Percentiles rank a stretch among this genome's conserved stretches.
These are phyloP conservation scores for Lasiurus cinereus DNA, from an alignment of 2,113 vertebrate species.

Conservation along the genomic window DNA sequence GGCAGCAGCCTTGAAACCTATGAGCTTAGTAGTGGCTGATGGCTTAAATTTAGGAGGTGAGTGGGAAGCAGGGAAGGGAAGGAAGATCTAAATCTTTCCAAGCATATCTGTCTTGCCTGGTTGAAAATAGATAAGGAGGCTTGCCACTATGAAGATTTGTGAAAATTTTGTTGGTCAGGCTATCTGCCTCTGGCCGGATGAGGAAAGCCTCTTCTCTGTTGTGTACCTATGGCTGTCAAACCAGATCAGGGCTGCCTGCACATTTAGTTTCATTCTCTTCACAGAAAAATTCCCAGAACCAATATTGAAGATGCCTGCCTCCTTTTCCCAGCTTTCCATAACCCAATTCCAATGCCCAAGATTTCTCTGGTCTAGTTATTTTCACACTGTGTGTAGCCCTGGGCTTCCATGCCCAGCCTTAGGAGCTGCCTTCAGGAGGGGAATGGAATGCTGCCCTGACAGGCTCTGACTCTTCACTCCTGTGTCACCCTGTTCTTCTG, in stretches of 20 bases:
- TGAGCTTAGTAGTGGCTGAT: neutral
- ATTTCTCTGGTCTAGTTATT: constrained; percentile 17
- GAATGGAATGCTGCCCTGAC: neutral
- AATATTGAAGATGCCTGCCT: no score
- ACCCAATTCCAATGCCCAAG: neutral
- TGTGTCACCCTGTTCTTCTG: neutral
- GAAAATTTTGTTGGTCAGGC: neutral
- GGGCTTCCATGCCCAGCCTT: neutral
- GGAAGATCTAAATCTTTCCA: neutral
- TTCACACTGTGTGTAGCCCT: neutral
- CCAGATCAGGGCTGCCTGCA: neutral
- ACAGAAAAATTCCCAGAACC: constrained; percentile 20
- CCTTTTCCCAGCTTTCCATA: neutral
- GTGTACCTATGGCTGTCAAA: neutral
- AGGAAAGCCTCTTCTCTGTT: neutral
- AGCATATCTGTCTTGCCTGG: neutral
- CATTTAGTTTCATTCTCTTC: neutral
- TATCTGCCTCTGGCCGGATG: neutral
- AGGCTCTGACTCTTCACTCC: neutral
- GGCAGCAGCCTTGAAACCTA: neutral
- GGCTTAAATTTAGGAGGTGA: neutral
- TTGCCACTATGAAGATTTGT: neutral
- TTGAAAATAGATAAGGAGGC: neutral
- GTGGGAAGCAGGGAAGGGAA: neutral
- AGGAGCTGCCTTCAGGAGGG: neutral